Conservation (phyloP, 2,113 vertebrate species). For the Laticauda laticaudata region DNA sequence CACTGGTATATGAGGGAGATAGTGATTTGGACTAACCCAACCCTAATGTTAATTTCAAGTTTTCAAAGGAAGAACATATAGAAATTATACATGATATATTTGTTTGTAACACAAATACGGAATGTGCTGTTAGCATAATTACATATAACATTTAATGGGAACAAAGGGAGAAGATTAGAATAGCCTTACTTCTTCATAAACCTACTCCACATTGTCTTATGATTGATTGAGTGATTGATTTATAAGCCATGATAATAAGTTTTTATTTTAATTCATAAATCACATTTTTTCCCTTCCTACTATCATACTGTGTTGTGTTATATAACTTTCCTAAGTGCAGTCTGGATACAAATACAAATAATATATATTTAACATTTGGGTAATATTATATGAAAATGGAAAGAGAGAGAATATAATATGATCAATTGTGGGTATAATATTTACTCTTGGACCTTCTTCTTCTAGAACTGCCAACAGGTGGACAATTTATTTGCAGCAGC, state of each 20-base stretch:
- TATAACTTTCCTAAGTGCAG: neutral
- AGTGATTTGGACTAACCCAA: too few relatives aligned
- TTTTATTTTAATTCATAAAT: neutral
- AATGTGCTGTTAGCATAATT: too few relatives aligned
- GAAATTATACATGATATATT: too few relatives aligned
- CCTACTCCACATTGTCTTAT: neutral
- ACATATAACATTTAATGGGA: neutral
- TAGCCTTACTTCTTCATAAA: neutral
- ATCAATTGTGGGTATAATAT: neutral
- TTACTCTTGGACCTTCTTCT: neutral
- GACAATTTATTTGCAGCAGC: neutral
- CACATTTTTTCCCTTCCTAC: neutral
- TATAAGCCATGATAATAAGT: neutral
- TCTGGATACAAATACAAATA: neutral
- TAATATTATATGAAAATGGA: neutral
- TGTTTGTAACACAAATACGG: too few relatives aligned
- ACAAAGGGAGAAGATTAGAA: too few relatives aligned
- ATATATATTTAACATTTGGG: neutral
- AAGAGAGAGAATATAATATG: neutral
- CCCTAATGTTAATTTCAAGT: too few relatives aligned
- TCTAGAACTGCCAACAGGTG: neutral
- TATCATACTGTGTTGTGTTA: neutral
- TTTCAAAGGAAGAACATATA: too few relatives aligned
- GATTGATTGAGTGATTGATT: neutral
- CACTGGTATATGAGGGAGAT: too few relatives aligned